Percentiles rank a stretch among this genome's conserved stretches.
phyloP scores from a whole-genome alignment of 2,888 invertebrate genomes.

The Nysson spinosus region DNA sequence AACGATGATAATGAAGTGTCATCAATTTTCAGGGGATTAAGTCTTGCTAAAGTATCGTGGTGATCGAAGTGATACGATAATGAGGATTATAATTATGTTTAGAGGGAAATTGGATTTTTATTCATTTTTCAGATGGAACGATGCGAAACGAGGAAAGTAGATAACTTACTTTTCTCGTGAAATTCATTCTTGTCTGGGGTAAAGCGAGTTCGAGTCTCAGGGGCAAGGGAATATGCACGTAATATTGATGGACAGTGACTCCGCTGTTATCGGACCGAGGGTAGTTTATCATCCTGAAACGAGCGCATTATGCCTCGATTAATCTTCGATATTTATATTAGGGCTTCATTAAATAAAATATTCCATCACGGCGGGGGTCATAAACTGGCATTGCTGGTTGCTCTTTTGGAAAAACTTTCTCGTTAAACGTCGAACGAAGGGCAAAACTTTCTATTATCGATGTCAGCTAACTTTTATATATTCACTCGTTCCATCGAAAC shows the following conservation, averaged over 20 bases:
- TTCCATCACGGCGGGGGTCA: conserved; percentile 21
- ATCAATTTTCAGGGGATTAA: conserved; percentile 20
- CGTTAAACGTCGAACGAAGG: conserved; percentile 24
- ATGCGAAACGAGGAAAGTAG: conserved; percentile 49
- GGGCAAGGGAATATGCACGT: conserved; percentile 49
- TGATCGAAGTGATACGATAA: conserved; percentile 47
- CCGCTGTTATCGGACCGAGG: conserved; percentile 65
- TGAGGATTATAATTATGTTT: conserved; percentile 52
- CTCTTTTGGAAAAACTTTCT: conserved; percentile 26
- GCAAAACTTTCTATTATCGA: conserved; percentile 46
- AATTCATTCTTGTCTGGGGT: conserved; percentile 48
- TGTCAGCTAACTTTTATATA: conserved; percentile 7
- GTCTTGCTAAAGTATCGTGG: conserved; percentile 31
- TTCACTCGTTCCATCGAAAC: conserved; percentile 11
- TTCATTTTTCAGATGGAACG: conserved; percentile 23
- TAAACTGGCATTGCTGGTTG: conserved; percentile 11
- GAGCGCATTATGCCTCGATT: conserved; percentile 74
- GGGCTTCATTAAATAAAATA: conserved; percentile 68
- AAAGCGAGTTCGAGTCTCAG: conserved; percentile 59
- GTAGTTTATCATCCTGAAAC: conserved; percentile 74
- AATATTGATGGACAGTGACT: conserved; percentile 76
- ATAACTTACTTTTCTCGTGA: conserved; percentile 60
- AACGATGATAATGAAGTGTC: not conserved
- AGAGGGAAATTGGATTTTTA: conserved; percentile 48
- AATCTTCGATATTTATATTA: conserved; percentile 76